Percentiles rank a stretch among this genome's conserved stretches.
Conservation (phyloP, 2,797 vertebrate species). For the Oreochromis grahami region DNA sequence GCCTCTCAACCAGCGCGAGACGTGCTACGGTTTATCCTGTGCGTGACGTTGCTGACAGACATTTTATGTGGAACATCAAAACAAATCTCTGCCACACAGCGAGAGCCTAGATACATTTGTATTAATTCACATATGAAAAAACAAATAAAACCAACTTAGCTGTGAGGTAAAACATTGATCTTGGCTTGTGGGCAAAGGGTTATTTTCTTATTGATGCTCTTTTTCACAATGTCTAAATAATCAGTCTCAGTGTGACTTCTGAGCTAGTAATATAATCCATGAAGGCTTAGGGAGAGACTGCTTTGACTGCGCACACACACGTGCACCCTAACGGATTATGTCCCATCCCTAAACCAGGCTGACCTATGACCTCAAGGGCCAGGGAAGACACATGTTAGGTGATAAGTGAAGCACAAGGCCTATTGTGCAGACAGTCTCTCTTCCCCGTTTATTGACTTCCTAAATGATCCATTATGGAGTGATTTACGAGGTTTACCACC, state of each 20-base stretch:
- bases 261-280: neutral
- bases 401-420: constrained; percentile 64
- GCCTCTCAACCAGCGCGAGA: constrained; percentile 2
- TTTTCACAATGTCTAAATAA: constrained; percentile 26
- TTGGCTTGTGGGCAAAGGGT: neutral
- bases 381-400: constrained; percentile 60
- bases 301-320: neutral
- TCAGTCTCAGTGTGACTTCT: neutral
- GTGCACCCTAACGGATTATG: constrained; percentile 24
- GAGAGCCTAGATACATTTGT: constrained; percentile 13
- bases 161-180: neutral
- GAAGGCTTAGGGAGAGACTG: neutral
- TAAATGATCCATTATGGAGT: constrained; percentile 78
- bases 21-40: constrained; percentile 26
- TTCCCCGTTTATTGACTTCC: constrained; percentile 78
- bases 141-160: constrained; percentile 25
- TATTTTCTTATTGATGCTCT: neutral
- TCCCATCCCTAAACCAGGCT: constrained; percentile 43
- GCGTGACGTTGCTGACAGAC: constrained; percentile 39
- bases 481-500: constrained; percentile 69
- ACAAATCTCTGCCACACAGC: constrained; percentile 17
- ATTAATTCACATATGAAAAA: constrained; percentile 21
- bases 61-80: constrained; percentile 55
- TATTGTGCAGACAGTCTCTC: constrained; percentile 53
- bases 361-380: constrained; percentile 62